These are phyloP conservation scores for Chrysomela aeneicollis DNA, from an alignment of 2,888 invertebrate genomes.

Conservation along the genomic window DNA sequence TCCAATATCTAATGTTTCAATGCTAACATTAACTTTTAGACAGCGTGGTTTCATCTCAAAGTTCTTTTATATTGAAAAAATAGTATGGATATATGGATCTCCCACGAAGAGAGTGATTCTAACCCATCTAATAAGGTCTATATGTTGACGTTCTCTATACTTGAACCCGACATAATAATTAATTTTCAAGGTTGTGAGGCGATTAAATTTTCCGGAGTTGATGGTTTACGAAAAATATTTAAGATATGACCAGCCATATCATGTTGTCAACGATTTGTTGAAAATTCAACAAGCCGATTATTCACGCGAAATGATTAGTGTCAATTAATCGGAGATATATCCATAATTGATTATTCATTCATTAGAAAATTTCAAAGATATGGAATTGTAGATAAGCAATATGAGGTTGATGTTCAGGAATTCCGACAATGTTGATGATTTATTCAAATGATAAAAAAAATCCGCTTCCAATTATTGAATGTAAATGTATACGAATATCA, in stretches of 20 bases:
- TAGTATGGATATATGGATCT: no score
- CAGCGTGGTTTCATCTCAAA: no score
- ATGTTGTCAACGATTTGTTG: slow-evolving; percentile 13
- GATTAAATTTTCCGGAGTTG: background rate
- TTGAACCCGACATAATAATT: no score
- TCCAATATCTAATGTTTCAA: no score
- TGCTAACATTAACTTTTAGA: no score
- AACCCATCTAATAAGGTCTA: no score
- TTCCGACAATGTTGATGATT: background rate
- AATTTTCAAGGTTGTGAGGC: background rate
- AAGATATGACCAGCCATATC: background rate
- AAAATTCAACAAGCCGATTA: background rate
- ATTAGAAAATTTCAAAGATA: slow-evolving; percentile 8
- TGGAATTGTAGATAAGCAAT: slow-evolving; percentile 1
- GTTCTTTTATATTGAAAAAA: no score
- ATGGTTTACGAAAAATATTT: background rate
- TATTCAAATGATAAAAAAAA: background rate
- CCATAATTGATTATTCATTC: slow-evolving; percentile 32
- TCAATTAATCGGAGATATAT: slow-evolving; percentile 43
- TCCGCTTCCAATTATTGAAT: slow-evolving; percentile 1
- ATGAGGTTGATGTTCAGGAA: background rate
- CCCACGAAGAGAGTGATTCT: no score
- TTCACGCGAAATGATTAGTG: slow-evolving; percentile 24
- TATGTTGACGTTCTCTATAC: no score
- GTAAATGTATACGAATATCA: slow-evolving; percentile 7